Base-by-base conservation (phyloP, 2,113 vertebrate genomes). In the Ariopsis seemanni region DNA sequence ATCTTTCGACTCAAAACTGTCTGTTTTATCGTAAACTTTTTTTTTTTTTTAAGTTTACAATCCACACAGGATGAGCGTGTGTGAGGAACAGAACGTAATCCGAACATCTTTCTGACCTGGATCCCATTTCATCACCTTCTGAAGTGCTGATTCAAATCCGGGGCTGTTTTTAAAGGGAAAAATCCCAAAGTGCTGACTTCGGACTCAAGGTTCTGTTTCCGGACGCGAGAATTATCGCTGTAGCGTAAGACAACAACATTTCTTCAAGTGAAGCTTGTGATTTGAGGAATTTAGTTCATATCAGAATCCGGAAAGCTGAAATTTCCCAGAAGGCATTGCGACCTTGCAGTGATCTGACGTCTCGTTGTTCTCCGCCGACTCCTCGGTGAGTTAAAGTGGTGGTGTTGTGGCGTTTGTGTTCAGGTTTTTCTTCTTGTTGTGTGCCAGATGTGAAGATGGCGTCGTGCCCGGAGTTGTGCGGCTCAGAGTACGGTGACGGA, bases 371-470 rank as follows among this genome's bases (percentile, higher is more conserved):
- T 58, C 57, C 57, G 3, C 12, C 15, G 2, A 11, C 30, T 15
- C 15, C 1, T 71, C 14, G 18, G 1, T 4, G 12, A 67, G 12
- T 12, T 67, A 67, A 11, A 27, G 30, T 72, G 30, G 34, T 15
- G 0, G 34, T 75, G 42, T 74, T 74, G 71, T 0, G 1, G 15
- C 7, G 0, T 18, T 72, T 48, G 34, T 5, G 18, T 48, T 71
- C 2, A 69, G 74, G 88, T 58, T 58, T 58, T 58, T 75, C 82
- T 84, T 22, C 5, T 17, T 60, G 58, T 87, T 84, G 74, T 7
- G 25, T 75, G 0, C 74, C 93, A 97, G 97, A 94, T 92, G 92
- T 95, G 94, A 97, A 99, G 95, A 99, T 99, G 98, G 96, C 96
- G 93, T 96, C 97, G 57, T 98, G 96, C 94, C 93, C 96, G 93